Evolutionary conservation across 2,888 invertebrate species (phyloP), one percentile per base, ranked within the genome.

Genomic region (Drosophila pseudotalamancana): DNA sequence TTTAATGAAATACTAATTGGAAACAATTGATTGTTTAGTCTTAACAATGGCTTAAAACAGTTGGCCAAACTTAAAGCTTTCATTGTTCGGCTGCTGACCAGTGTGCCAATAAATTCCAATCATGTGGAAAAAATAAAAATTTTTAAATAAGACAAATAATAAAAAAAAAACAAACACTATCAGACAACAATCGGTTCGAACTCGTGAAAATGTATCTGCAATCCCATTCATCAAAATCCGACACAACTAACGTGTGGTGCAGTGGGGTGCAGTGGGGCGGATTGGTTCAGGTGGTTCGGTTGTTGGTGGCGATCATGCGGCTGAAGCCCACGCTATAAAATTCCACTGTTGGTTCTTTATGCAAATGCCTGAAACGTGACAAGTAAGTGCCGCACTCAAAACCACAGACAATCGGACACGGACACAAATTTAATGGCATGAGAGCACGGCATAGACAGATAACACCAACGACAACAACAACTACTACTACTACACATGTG

Each of bases 341-440:
- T 80, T 64, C 77, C 67, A 71, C 66, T 68, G 64, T 77, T 55
- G 67, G 67, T 59, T 59, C 61, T 65, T 46, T 65, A 86, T 80
- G 80, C 87, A 81, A 81, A 81, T 81, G 68, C 43, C 65, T 71
- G 66, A 81, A 81, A 81, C 87, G 81, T 81, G 81, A 81, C 81
- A 77, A 73, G 74, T 73, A 62, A 69, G 62, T 61, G 66, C 70
- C 60, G 42, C 72, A 51, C 50, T 53, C 35, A 11, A 65, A 75
- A 51, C 64, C 69, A 61, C 63, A 40, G 53, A 39, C 56, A 42
- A 66, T 37, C 32, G 48, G 43, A 51, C 45, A 57, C 11, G 34
- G 21, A 2, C 46, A 42, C 25, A 46, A 55, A 69, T 40, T 77
- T 75, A 56, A 80, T 83, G 80, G 72, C 66, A 66, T 62, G 61